Conservation (phyloP, 2,888 invertebrate genomes). For the Leptopilina syphax region DNA sequence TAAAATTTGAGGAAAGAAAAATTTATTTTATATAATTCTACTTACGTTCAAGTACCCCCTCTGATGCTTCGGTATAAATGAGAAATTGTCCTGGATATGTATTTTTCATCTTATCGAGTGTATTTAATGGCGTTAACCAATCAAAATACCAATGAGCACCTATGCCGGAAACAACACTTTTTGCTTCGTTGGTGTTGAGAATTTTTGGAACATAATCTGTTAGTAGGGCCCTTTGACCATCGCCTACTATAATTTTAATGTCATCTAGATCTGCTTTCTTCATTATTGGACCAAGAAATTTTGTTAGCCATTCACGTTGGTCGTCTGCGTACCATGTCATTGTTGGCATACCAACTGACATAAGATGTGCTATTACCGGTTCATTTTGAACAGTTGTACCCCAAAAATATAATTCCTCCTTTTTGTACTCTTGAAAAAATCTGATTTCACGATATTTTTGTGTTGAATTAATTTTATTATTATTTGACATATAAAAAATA, state of each 20-base stretch:
- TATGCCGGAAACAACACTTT: conserved; percentile 84
- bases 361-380: conserved; percentile 83
- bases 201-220: conserved; percentile 62
- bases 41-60: conserved; percentile 75
- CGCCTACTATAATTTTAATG: conserved; percentile 39
- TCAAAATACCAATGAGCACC: conserved; percentile 92
- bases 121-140: conserved; percentile 79
- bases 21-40: not conserved
- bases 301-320: conserved; percentile 40
- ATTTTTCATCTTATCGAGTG: conserved; percentile 80
- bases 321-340: conserved; percentile 85
- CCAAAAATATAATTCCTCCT: conserved; percentile 86
- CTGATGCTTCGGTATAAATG: conserved; percentile 89
- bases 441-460: not conserved
- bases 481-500: no score
- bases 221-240: conserved; percentile 38
- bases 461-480: no score
- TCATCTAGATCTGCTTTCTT: conserved; percentile 14
- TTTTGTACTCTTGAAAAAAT: conserved; percentile 87
- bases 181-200: conserved; percentile 74
- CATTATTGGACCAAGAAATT: conserved; percentile 38
- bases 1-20: no score
- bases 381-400: conserved; percentile 93
- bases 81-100: conserved; percentile 83
- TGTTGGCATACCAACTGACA: conserved; percentile 82